A percentile compares a stretch with the other conserved stretches of the same genome.
These are phyloP conservation scores for Stenolophus ochropezus DNA, from an alignment of 2,888 invertebrate species.

Conservation along the genomic window DNA sequence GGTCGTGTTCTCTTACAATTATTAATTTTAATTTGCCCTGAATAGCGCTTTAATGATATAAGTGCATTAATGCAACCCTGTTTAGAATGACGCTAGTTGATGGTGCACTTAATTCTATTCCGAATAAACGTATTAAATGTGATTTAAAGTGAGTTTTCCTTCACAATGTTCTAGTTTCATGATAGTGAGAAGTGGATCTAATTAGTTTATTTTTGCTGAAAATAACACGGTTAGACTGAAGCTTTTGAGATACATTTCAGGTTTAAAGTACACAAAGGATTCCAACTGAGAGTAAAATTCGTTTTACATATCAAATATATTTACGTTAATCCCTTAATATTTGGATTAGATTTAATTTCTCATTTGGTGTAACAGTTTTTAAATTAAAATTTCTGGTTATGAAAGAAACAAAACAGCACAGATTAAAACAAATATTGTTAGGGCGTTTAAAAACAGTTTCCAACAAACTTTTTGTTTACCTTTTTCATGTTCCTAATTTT, in stretches of 20 bases:
- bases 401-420: neutral
- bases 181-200: slow-evolving; percentile 2
- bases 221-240: neutral
- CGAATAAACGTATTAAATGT: neutral
- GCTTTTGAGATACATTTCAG: neutral
- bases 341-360: neutral
- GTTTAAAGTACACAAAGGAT: neutral
- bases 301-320: neutral
- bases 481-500: neutral
- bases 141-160: slow-evolving; percentile 6
- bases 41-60: slow-evolving; percentile 6
- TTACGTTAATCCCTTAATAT: slow-evolving; percentile 16
- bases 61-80: slow-evolving; percentile 1
- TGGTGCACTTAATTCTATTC: neutral
- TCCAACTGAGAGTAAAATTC: neutral
- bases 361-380: neutral
- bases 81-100: neutral
- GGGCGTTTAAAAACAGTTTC: neutral
- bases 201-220: slow-evolving; percentile 10
- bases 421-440: neutral
- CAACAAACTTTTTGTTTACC: neutral
- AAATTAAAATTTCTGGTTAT: neutral
- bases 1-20: too few relatives aligned
- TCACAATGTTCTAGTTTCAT: slow-evolving; percentile 13
- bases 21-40: neutral